Evolutionary conservation across 1,140 invertebrate species (phyloP), one percentile per base, ranked within the genome.

Genomic region (Venustaconcha ellipsiformis): DNA sequence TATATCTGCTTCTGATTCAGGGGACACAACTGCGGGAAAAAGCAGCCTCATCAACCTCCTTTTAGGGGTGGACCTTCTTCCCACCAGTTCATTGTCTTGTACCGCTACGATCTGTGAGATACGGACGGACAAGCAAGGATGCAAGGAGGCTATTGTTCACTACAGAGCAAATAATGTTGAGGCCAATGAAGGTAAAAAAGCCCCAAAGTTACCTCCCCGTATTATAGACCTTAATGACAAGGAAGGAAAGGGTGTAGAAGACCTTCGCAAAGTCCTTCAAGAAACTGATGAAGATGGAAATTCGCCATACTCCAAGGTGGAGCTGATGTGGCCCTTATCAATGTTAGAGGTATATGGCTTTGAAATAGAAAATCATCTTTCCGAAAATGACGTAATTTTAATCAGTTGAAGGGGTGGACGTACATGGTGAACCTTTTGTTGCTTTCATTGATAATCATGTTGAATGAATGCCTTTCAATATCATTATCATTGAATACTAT

Each of bases 31-130:
- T 1, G 69, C 83, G 0, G 85, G 85, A 11, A 86, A 86, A 72
- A 83, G 81, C 72, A 82, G 75, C 67, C 70, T 88, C 20, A 74
- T 88, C 58, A 88, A 88, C 69, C 78, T 84, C 1, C 26, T 88
- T 13, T 67, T 84, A 1, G 81, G 80, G 5, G 68, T 68, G 26
- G 70, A 78, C 14, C 63, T 88, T 8, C 68, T 88, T 56, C 86
- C 86, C 0, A 81, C 80, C 1, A 78, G 74, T 26, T 74, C 81
- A 14, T 72, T 86, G 1, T 65, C 79, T 15, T 84, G 83, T 58
- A 88, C 86, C 1, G 72, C 74, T 14, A 80, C 81, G 2, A 82
- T 86, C 26, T 86, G 85, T 72, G 86, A 87, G 63, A 76, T 87
- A 15, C 65, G 75, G 37, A 68, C 81, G 14, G 73, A 60, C 55